These are phyloP conservation scores for Spilosoma lubricipeda DNA, from an alignment of 2,888 invertebrate genomes.

Conservation along the genomic window DNA sequence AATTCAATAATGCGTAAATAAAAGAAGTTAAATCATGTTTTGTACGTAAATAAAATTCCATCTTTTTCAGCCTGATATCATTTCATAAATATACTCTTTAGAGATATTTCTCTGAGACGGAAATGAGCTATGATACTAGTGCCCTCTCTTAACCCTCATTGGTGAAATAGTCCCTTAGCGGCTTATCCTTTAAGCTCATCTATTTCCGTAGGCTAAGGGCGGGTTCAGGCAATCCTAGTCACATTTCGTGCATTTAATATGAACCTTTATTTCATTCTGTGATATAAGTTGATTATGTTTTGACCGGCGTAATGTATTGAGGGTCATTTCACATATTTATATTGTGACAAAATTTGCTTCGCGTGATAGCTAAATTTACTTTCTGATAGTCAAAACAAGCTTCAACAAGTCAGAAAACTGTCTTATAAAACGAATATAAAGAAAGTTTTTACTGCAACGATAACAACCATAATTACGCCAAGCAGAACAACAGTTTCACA, in stretches of 20 bases:
- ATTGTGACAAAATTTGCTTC: neutral
- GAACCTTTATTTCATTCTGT: neutral
- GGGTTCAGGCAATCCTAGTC: conserved; percentile 24
- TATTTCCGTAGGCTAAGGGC: conserved; percentile 36
- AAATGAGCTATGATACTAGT: conserved; percentile 38
- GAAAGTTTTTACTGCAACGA: neutral
- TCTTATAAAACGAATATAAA: neutral
- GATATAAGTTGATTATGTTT: neutral
- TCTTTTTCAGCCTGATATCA: conserved; percentile 14
- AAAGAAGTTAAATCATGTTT: conserved; percentile 7
- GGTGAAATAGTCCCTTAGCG: conserved; percentile 35
- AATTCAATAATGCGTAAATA: conserved; percentile 13
- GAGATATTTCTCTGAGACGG: conserved; percentile 23
- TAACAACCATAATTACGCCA: too few species aligned
- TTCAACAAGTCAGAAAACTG: neutral
- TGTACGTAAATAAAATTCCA: conserved; percentile 27
- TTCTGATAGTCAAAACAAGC: neutral
- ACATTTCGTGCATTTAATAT: neutral
- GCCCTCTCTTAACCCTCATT: conserved; percentile 37
- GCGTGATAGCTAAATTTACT: neutral
- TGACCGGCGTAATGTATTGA: neutral
- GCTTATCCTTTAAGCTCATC: conserved; percentile 46
- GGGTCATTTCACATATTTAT: neutral
- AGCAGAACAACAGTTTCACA: neutral
- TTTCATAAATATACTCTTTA: conserved; percentile 23